phyloP scores from a whole-genome alignment of 1,140 invertebrate genomes.

The Matsumurasca onukii region DNA sequence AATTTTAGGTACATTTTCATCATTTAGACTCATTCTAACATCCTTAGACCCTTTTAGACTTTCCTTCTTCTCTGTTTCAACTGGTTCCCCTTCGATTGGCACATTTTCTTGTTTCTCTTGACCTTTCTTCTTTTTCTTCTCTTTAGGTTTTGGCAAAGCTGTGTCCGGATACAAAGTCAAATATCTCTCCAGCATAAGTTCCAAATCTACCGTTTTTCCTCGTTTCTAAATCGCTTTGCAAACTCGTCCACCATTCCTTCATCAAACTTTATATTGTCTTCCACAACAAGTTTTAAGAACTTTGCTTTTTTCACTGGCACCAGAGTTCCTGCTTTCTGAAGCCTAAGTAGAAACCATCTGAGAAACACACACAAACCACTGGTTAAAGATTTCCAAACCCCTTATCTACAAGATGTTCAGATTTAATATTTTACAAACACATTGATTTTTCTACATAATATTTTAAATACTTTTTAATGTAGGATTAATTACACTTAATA shows the following conservation, averaged over 20 bases:
- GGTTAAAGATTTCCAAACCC: too few species aligned
- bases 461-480: too few species aligned
- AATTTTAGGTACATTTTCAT: too few species aligned
- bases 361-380: too few species aligned
- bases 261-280: constrained; percentile 29
- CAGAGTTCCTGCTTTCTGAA: not conserved
- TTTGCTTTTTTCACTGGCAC: constrained; percentile 20
- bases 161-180: constrained; percentile 7
- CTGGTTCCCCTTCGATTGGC: too few species aligned
- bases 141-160: not conserved
- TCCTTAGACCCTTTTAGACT: too few species aligned
- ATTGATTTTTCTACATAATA: too few species aligned
- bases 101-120: not conserved
- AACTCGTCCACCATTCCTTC: constrained; percentile 20
- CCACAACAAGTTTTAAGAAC: not conserved
- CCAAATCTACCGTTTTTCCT: constrained; percentile 16
- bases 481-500: too few species aligned
- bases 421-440: too few species aligned
- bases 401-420: too few species aligned
- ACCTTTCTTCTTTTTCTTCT: constrained; percentile 10
- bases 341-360: constrained; percentile 22
- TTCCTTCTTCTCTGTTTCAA: too few species aligned
- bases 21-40: too few species aligned
- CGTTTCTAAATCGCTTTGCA: constrained; percentile 12
- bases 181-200: constrained; percentile 15